phyloP scores from a whole-genome alignment of 2,797 vertebrate genomes.

The Garrulus glandarius region DNA sequence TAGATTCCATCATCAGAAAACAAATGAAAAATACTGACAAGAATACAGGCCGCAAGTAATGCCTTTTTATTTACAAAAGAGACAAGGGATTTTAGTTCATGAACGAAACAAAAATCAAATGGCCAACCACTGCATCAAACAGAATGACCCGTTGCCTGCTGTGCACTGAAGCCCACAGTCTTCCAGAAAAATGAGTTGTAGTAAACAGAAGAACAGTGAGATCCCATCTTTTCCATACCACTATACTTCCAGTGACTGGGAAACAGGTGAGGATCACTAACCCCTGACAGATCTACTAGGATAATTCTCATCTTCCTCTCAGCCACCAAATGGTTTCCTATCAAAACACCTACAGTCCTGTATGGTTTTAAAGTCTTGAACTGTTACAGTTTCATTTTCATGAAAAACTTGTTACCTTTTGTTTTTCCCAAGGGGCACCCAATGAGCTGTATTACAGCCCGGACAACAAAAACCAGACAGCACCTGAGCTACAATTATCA shows the following conservation, averaged over 20 bases:
- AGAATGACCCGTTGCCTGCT: neutral
- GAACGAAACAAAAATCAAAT: neutral
- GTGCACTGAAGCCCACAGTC: neutral
- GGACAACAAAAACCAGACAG: neutral
- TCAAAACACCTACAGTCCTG: accelerated
- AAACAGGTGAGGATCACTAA: neutral
- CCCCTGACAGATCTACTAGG: neutral
- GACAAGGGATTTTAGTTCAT: neutral
- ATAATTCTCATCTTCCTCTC: neutral
- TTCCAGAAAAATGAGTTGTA: neutral
- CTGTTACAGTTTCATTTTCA: neutral
- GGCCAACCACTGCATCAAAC: neutral
- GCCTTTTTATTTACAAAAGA: neutral
- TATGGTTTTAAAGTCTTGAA: neutral
- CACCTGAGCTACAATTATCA: neutral
- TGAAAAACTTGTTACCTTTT: neutral
- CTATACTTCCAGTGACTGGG: neutral
- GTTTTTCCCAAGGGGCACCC: neutral
- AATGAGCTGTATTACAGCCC: neutral
- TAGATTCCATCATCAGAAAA: neutral
- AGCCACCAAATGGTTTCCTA: neutral
- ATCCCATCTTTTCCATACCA: neutral
- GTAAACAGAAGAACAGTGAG: neutral
- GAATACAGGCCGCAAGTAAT: neutral
- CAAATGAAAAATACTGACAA: neutral